Percentiles rank a stretch among this genome's conserved stretches.
Conservation (phyloP, 2,797 vertebrate species). For the Anisognathus igniventris region DNA sequence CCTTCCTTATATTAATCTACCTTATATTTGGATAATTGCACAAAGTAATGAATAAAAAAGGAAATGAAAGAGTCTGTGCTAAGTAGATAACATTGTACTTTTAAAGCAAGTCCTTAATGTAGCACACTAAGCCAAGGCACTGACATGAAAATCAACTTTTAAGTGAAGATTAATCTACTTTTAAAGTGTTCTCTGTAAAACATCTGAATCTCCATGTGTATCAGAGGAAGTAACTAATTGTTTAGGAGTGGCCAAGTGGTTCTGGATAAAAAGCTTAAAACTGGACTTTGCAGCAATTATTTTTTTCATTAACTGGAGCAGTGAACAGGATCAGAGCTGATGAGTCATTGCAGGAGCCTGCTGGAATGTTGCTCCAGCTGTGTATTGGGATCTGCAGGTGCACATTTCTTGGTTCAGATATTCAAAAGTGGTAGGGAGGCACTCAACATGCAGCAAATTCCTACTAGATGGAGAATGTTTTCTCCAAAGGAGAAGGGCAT, state of each 20-base stretch:
- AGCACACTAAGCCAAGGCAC: neutral
- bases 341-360: neutral
- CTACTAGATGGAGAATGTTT: neutral
- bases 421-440: neutral
- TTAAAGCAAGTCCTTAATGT: neutral
- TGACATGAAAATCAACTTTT: neutral
- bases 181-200: neutral
- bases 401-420: neutral
- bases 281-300: neutral
- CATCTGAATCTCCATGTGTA: rapidly evolving
- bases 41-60: neutral
- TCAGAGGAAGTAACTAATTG: neutral
- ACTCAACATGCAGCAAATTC: slow-evolving; percentile 13
- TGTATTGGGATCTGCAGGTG: neutral
- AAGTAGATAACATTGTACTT: neutral
- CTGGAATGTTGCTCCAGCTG: slow-evolving; percentile 49
- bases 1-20: neutral
- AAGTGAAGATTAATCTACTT: neutral
- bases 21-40: neutral
- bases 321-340: neutral
- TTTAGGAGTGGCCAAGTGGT: neutral
- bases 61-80: neutral
- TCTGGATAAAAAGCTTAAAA: slow-evolving; percentile 8
- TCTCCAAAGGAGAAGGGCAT: neutral
- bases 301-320: neutral